phyloP scores from a whole-genome alignment of 2,113 vertebrate genomes.

The Tiliqua scincoides region DNA sequence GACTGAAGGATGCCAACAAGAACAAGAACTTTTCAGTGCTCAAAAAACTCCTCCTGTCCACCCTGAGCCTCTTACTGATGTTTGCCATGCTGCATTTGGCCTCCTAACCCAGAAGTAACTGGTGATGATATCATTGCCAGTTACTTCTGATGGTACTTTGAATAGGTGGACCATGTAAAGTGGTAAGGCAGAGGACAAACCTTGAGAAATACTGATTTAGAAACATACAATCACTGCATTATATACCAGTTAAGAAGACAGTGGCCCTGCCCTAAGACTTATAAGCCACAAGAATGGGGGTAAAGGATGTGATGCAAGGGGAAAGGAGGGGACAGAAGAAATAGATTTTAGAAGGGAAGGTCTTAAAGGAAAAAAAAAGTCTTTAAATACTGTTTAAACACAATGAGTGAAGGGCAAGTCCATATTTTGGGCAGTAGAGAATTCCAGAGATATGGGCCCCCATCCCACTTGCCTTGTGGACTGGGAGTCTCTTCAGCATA shows the following conservation, averaged over 20 bases:
- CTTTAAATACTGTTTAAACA: background rate
- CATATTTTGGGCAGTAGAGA: background rate
- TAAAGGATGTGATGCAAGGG: background rate
- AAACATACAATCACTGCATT: background rate
- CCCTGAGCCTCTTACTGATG: too few relatives aligned
- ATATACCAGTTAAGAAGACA: background rate
- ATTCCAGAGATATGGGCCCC: background rate
- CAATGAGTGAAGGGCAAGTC: background rate
- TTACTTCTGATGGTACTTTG: too few relatives aligned
- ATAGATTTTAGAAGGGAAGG: background rate
- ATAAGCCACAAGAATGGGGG: background rate
- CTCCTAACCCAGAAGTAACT: too few relatives aligned
- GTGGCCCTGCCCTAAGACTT: background rate
- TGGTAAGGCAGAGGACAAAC: too few relatives aligned
- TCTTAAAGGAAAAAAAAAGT: background rate
- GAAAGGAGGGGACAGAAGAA: background rate
- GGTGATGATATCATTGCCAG: too few relatives aligned
- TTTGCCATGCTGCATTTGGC: too few relatives aligned
- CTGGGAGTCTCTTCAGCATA: background rate
- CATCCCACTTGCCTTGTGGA: background rate
- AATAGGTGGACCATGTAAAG: too few relatives aligned
- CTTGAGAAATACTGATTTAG: too few relatives aligned
- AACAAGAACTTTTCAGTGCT: too few relatives aligned
- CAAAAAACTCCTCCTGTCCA: too few relatives aligned
- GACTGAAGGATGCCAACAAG: too few relatives aligned